Percentiles rank a stretch among this genome's conserved stretches.
phyloP scores from a whole-genome alignment of 2,797 vertebrate genomes.

The Peromyscus attwateri region DNA sequence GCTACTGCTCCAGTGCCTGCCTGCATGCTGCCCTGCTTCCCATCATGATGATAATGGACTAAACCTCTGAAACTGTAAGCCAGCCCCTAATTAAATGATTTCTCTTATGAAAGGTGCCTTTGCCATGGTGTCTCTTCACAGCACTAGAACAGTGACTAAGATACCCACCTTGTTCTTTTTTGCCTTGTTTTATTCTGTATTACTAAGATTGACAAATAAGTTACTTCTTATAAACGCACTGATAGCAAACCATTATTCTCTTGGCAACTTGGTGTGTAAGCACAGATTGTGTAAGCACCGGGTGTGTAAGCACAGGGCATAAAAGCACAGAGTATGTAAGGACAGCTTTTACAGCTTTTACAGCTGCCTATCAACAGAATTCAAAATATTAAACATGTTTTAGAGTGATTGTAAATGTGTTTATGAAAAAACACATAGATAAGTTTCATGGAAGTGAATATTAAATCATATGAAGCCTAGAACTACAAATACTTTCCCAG shows the following conservation, averaged over 20 bases:
- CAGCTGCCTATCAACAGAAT: not conserved
- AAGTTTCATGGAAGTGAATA: not conserved
- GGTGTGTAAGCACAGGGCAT: not conserved
- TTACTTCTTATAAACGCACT: not conserved
- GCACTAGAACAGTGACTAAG: not conserved
- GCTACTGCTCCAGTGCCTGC: not conserved
- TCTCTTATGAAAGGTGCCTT: not conserved
- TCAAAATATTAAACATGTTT: conserved; percentile 17
- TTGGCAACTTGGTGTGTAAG: not conserved
- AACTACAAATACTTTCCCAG: conserved; percentile 15
- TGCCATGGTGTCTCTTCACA: not conserved
- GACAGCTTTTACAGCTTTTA: not conserved
- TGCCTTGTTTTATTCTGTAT: not conserved
- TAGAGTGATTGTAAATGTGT: not conserved
- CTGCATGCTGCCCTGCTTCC: not conserved
- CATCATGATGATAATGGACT: not conserved
- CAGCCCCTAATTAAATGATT: not conserved
- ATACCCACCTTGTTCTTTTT: not conserved
- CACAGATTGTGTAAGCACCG: not conserved
- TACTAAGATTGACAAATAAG: conserved; percentile 25
- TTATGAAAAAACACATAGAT: conserved; percentile 39
- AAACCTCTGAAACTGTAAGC: not conserved
- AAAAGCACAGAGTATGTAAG: not conserved
- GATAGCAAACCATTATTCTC: conserved; percentile 1
- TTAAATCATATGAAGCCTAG: conserved; percentile 17